Evolutionary conservation across 2,888 invertebrate genomes (phyloP).

Genomic region (Pterostichus niger): DNA sequence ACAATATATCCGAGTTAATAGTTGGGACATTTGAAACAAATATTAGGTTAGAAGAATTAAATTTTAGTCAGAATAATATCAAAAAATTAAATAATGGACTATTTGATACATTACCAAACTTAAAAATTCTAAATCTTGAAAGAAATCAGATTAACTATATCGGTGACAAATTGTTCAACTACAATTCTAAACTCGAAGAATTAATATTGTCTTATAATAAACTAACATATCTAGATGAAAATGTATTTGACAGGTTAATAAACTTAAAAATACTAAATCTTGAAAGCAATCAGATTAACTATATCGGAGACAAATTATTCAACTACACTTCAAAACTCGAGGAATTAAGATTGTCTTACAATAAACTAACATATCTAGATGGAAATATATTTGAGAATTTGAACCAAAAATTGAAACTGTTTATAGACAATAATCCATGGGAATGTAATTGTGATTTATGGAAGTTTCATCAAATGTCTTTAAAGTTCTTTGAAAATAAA

Average conservation of each 20-base stretch:
- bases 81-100: not conserved
- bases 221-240: not conserved
- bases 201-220: not conserved
- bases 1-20: not conserved
- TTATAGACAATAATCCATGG: slow-evolving; percentile 6
- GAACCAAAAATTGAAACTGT: not conserved
- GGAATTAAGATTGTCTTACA: not conserved
- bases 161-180: not conserved
- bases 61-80: not conserved
- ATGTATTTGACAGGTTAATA: not conserved
- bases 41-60: not conserved
- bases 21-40: slow-evolving; percentile 7
- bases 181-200: not conserved
- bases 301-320: slow-evolving; percentile 1
- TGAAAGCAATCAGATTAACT: not conserved
- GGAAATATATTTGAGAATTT: not conserved
- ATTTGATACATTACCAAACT: slow-evolving; percentile 3
- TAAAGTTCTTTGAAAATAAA: not conserved
- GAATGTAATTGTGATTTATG: not conserved
- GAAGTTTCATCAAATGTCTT: not conserved
- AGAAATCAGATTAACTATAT: not conserved
- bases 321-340: not conserved
- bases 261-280: not conserved
- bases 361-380: not conserved
- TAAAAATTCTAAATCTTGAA: not conserved